Base-by-base conservation (phyloP, 2,888 invertebrate genomes). In the Hipparchia semele region DNA sequence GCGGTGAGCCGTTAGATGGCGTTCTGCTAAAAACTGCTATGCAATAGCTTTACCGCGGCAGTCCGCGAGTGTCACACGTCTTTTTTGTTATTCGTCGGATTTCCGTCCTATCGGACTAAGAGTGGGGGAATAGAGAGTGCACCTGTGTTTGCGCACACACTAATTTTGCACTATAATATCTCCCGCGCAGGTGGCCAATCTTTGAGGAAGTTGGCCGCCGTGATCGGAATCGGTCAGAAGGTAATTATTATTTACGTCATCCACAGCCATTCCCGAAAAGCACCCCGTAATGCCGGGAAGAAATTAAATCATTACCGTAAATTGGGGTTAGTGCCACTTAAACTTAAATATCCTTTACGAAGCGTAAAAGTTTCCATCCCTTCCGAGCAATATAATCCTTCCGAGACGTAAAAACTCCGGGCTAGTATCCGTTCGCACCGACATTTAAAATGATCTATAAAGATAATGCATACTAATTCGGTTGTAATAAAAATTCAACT, bases 261-360 rank as follows among this genome's bases (percentile, higher is more conserved):
- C 49, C 53, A 62, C 64, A 60, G 73, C 66, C 75, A 73, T 74
- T 71, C 58, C 72, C 54, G 69, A 75, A 77, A 73, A 70, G 73
- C 75, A 68, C 61, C 73, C 61, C 6, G 71, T 79, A 76, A 77
- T 77, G 68, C 72, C 66, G 75, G 72, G 74, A 74, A 79, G 75
- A 78, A 80, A 80, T 80, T 80, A 80, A 81, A 84, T 81, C 79
- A 81, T 83, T 81, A 81, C 79, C 82, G 81, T 82, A 84, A 84
- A 83, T 77, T 80, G 75, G 75, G 79, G 79, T 80, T 80, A 79
- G 80, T 77, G 78, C 77, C 77, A 75, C 79, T 81, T 80, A 80
- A 81, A 82, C 78, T 83, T 81, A 79, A 82, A 81, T 79, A 79
- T 80, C 80, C 77, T 80, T 81, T 79, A 79, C 79, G 73, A 71